Conservation (phyloP, 2,888 invertebrate species). For the Monochamus alternatus region DNA sequence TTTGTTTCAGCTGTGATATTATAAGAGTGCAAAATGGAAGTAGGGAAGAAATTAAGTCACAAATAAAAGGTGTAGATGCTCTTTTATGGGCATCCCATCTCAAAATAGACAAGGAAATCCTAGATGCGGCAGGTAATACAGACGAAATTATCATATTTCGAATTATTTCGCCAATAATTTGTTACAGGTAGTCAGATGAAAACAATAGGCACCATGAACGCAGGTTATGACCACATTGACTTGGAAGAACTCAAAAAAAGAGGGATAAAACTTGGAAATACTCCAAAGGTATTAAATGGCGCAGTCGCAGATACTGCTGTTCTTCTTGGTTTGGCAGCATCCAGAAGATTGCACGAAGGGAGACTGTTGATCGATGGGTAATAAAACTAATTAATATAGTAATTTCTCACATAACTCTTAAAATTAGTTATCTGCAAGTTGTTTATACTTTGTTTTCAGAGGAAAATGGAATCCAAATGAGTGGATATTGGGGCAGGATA, state of each 20-base stretch:
- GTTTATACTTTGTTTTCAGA: constrained; percentile 4
- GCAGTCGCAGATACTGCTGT: constrained; percentile 90
- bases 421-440: not conserved
- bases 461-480: constrained; percentile 67
- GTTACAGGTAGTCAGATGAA: constrained; percentile 79
- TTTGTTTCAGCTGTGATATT: constrained; percentile 61
- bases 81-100: constrained; percentile 76
- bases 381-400: constrained; percentile 39
- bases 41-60: constrained; percentile 60
- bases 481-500: constrained; percentile 86
- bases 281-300: constrained; percentile 82
- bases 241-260: constrained; percentile 79
- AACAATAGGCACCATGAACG: constrained; percentile 87
- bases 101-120: constrained; percentile 70
- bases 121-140: constrained; percentile 66
- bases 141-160: not conserved
- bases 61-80: constrained; percentile 76
- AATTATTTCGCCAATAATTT: not conserved
- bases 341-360: constrained; percentile 85
- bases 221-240: constrained; percentile 90
- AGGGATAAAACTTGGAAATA: constrained; percentile 84
- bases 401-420: not conserved
- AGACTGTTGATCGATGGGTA: constrained; percentile 77
- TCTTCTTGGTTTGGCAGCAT: constrained; percentile 82
- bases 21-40: constrained; percentile 58